Base-by-base conservation (phyloP, 2,113 vertebrate genomes). In the Hemiprocne comata region DNA sequence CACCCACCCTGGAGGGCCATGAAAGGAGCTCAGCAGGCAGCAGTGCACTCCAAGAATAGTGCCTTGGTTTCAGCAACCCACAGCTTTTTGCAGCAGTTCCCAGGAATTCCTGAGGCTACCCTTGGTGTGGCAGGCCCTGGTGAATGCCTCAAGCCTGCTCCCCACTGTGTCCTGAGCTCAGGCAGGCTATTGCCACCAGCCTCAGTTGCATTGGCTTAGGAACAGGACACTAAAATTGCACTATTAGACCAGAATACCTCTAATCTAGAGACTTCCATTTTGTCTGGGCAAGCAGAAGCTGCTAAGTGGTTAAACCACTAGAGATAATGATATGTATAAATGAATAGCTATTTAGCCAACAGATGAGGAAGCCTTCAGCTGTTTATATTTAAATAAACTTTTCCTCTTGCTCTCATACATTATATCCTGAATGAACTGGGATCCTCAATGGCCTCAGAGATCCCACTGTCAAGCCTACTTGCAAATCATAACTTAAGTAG, bases 401-500 rank as follows among this genome's bases (percentile, higher is more conserved):
- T 44, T 80, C 7, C 13, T 86, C 44, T 72, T 80, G 33, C 44
- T 90, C 24, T 85, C 24, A 23, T 42, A 17, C 20, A 36, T 54
- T 73, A 20, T 3, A 50, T 29, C 14, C 19, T 85, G 14, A 90
- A 19, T 57, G n/a, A 74, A 53, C 0, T 53, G 24, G 15, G 36
- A 61, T 54, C 57, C 46, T 44, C 10, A 62, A 62, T 1, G 8
- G 23, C 19, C 51, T 82, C 46, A 65, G 67, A 33, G 83, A 53
- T 48, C 13, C 7, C 61, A 77, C 44, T 74, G 33, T 33, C 51
- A 64, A 61, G 20, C 17, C 23, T 46, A 6, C 12, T 13, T 51
- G 21, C 0, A 0, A 60, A 70, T 16, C n/a, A 31, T 40, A 38
- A 51, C 28, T 50, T 55, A 25, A 0, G 8, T 16, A 51, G 25